Percentiles rank a stretch among this genome's conserved stretches.
Evolutionary conservation across 2,888 invertebrate genomes (phyloP).

Genomic region (Glaucopsyche alexis): DNA sequence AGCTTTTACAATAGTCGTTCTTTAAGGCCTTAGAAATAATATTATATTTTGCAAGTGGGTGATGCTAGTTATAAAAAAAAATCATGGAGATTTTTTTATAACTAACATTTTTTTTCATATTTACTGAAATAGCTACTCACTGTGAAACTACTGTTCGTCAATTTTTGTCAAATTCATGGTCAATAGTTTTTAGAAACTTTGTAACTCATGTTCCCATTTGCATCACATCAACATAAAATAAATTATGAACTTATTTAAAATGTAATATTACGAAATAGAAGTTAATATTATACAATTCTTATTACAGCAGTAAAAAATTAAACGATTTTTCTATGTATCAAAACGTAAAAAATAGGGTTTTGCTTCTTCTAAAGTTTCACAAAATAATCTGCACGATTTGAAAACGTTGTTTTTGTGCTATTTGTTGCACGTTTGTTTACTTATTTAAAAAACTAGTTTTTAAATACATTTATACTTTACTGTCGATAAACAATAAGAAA

Average conservation of each 20-base stretch:
- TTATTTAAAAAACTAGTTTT: background rate
- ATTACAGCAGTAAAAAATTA: background rate
- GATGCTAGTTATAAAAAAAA: background rate
- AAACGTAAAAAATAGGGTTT: background rate
- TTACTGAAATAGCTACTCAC: background rate
- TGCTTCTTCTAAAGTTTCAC: background rate
- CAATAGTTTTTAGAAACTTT: background rate
- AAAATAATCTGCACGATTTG: background rate
- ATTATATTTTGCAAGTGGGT: background rate
- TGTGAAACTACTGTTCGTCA: background rate
- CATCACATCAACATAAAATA: too few relatives aligned
- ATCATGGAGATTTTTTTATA: background rate
- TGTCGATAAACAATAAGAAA: background rate
- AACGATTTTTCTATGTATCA: background rate
- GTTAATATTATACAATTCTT: background rate
- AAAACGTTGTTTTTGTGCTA: slow-evolving; percentile 1
- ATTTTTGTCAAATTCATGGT: background rate
- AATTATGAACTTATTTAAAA: background rate
- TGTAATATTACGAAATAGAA: background rate
- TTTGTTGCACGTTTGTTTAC: slow-evolving; percentile 1
- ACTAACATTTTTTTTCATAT: too few relatives aligned
- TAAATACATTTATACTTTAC: background rate
- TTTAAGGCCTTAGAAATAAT: background rate
- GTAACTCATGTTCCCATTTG: background rate
- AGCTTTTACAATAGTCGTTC: background rate